phyloP scores from a whole-genome alignment of 2,888 invertebrate genomes.

The Eupithecia insigniata region DNA sequence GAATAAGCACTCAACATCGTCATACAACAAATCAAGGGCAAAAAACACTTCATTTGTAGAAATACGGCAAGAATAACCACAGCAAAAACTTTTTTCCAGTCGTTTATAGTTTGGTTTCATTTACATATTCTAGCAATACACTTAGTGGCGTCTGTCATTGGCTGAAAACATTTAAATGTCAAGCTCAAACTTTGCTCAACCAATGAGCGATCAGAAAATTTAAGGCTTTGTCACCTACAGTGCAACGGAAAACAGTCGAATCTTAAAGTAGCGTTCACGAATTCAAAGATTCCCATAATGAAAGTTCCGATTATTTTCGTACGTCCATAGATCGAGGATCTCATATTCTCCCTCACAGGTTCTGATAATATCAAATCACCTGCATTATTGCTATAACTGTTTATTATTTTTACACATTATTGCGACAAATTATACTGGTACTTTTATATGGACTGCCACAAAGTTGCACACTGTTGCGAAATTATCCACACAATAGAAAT shows the following conservation, averaged over 20 bases:
- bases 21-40: conserved; percentile 40
- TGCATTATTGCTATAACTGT: no score
- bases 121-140: conserved; percentile 14
- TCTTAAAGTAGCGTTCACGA: conserved; percentile 8
- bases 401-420: no score
- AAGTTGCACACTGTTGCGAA: no score
- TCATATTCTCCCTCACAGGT: no score
- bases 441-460: no score
- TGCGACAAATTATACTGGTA: no score
- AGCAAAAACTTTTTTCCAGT: conserved; percentile 53
- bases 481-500: no score
- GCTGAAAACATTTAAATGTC: background rate
- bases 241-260: background rate
- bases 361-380: no score
- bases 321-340: background rate
- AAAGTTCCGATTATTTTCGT: background rate
- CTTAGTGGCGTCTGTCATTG: conserved; percentile 7
- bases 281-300: no score
- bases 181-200: conserved; percentile 5
- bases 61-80: conserved; percentile 58
- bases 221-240: background rate
- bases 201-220: conserved; percentile 10
- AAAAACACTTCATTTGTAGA: conserved; percentile 51
- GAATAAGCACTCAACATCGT: conserved; percentile 46
- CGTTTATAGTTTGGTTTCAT: conserved; percentile 27